A percentile compares a stretch with the other conserved stretches of the same genome.
Conservation (phyloP, 64 coral and sea anemone genomes). For the Exaiptasia diaphana region DNA sequence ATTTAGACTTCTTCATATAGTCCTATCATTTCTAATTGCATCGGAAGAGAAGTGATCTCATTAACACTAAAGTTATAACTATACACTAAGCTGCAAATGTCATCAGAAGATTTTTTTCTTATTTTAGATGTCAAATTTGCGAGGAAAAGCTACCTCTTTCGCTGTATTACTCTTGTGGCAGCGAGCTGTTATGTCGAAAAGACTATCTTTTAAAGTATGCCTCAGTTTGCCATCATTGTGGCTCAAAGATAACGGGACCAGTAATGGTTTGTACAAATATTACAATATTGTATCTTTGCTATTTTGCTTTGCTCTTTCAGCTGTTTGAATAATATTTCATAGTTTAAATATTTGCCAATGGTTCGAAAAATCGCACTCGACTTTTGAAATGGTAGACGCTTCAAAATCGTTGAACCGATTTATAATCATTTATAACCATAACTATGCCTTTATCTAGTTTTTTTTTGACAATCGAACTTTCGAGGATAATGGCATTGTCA, state of each 20-base stretch:
- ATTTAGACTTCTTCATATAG: too few species aligned
- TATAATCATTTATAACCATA: neutral
- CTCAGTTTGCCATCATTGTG: constrained; percentile 66
- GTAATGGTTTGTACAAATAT: constrained; percentile 62
- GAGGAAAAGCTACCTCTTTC: too few species aligned
- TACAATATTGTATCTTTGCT: neutral
- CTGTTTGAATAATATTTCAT: neutral
- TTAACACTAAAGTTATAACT: too few species aligned
- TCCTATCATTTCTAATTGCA: too few species aligned
- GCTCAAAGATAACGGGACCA: constrained; percentile 68
- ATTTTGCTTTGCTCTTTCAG: neutral
- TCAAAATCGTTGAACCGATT: neutral
- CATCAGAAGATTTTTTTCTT: too few species aligned
- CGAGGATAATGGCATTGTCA: neutral
- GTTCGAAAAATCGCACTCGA: neutral
- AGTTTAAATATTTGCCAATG: constrained; percentile 11
- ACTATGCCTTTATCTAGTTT: neutral
- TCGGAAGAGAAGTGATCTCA: too few species aligned
- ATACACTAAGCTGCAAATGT: too few species aligned
- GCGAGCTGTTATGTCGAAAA: constrained; percentile 70
- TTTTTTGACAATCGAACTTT: neutral
- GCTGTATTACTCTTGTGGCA: constrained; percentile 54
- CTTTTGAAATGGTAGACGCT: neutral
- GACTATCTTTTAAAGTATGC: constrained; percentile 61
- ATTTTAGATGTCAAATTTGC: too few species aligned